phyloP scores from a whole-genome alignment of 1,140 invertebrate species.

The Plutomurus gul region DNA sequence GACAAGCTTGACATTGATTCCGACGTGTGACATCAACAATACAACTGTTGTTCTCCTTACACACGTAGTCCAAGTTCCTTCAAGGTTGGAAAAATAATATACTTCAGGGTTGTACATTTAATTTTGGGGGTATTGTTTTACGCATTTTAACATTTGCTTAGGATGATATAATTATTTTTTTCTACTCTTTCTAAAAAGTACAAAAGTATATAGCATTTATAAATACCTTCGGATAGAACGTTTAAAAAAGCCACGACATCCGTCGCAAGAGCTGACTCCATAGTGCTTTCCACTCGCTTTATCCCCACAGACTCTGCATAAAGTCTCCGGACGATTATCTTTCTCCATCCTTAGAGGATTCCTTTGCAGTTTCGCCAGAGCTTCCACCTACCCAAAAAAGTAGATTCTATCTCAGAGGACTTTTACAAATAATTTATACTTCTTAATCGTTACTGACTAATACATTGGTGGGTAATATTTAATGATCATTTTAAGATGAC shows the following conservation, averaged over 20 bases:
- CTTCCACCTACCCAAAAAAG: too few species aligned
- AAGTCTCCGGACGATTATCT: constrained; percentile 32
- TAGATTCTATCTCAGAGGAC: too few species aligned
- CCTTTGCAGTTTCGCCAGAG: neutral
- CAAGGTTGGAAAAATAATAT: constrained; percentile 58
- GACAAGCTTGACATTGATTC: constrained; percentile 94
- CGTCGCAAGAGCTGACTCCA: constrained; percentile 86
- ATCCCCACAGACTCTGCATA: constrained; percentile 49
- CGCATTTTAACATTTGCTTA: neutral
- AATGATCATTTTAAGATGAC: too few species aligned
- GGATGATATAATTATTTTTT: too few species aligned
- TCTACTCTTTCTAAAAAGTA: neutral
- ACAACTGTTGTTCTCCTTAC: constrained; percentile 86
- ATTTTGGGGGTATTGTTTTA: too few species aligned
- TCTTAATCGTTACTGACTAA: too few species aligned
- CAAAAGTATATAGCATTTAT: constrained; percentile 21
- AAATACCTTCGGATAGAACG: constrained; percentile 76
- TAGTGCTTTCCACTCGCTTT: constrained; percentile 87
- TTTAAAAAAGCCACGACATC: constrained; percentile 91
- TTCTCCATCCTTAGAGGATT: constrained; percentile 39
- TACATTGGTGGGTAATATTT: too few species aligned
- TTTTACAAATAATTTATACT: too few species aligned
- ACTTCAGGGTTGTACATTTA: too few species aligned
- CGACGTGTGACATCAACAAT: constrained; percentile 87
- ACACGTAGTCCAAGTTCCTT: constrained; percentile 87